A percentile compares a stretch with the other conserved stretches of the same genome.
Conservation (phyloP, 2,888 invertebrate genomes). For the Balanococcus diminutus region DNA sequence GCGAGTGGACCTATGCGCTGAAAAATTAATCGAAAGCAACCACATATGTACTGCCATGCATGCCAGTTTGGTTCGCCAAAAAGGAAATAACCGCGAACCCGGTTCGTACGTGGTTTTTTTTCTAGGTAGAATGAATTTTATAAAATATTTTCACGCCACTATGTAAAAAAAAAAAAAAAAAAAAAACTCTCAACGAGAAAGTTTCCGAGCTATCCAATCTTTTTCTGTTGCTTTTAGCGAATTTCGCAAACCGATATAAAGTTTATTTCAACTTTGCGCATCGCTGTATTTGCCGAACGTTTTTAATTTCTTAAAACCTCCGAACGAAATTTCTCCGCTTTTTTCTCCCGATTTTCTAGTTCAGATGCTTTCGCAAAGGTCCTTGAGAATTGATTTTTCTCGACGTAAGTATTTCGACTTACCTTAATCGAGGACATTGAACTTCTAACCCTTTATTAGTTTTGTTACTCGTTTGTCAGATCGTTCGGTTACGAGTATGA, state of each 20-base stretch:
- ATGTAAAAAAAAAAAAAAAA: too few species aligned
- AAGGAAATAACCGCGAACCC: background rate
- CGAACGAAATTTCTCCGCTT: background rate
- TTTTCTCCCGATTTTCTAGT: background rate
- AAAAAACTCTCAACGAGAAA: background rate
- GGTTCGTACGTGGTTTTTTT: background rate
- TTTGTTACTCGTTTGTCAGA: background rate
- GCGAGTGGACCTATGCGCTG: background rate
- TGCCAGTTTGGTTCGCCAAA: background rate
- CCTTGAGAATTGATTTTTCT: slow-evolving; percentile 22
- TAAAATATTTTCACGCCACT: background rate
- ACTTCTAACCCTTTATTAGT: background rate
- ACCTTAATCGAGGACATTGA: background rate
- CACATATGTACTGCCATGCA: background rate
- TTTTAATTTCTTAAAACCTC: slow-evolving; percentile 17
- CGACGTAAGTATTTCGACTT: background rate
- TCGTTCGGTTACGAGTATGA: too few species aligned
- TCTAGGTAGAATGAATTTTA: background rate
- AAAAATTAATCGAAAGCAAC: slow-evolving; percentile 5
- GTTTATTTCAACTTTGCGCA: background rate
- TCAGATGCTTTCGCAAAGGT: background rate
- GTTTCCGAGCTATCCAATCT: background rate
- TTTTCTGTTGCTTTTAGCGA: slow-evolving; percentile 1
- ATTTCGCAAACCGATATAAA: slow-evolving; percentile 15
- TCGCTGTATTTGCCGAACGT: background rate